Conservation (phyloP, 2,113 vertebrate genomes). For the Zosterops borbonicus region DNA sequence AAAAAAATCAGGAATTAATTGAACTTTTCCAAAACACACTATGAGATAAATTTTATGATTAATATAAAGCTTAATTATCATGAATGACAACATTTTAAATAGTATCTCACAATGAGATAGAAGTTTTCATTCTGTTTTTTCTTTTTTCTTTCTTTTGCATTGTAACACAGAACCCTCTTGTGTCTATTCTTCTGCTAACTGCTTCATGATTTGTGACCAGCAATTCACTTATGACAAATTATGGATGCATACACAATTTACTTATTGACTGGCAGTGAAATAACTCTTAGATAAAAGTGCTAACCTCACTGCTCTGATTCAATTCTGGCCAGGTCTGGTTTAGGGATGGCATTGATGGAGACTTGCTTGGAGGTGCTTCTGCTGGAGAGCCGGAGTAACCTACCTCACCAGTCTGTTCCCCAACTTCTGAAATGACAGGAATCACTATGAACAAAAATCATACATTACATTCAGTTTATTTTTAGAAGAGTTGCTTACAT, state of each 20-base stretch:
- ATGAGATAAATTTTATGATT: background rate
- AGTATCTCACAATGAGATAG: background rate
- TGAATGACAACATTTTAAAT: background rate
- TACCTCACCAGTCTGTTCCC: slow-evolving; percentile 86
- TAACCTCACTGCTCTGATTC: slow-evolving; percentile 98
- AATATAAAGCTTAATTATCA: background rate
- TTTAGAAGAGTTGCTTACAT: background rate
- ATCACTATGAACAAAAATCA: slow-evolving; percentile 45
- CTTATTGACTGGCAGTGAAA: background rate
- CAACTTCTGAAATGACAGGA: slow-evolving; percentile 77
- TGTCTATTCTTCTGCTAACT: background rate
- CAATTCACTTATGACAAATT: background rate
- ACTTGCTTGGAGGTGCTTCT: slow-evolving; percentile 96
- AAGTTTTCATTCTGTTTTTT: background rate
- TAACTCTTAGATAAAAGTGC: slow-evolving; percentile 48
- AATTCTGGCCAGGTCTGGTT: slow-evolving; percentile 98
- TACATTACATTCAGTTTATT: background rate
- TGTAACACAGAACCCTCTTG: background rate
- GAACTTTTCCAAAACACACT: background rate
- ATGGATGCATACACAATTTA: background rate
- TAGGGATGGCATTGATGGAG: slow-evolving; percentile 97
- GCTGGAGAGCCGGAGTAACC: slow-evolving; percentile 91
- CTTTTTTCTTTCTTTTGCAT: background rate
- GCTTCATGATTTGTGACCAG: background rate
- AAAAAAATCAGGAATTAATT: background rate